Evolutionary conservation across 2,888 invertebrate genomes (phyloP), one percentile per base, ranked within the genome.

Genomic region (Nomada fabriciana): DNA sequence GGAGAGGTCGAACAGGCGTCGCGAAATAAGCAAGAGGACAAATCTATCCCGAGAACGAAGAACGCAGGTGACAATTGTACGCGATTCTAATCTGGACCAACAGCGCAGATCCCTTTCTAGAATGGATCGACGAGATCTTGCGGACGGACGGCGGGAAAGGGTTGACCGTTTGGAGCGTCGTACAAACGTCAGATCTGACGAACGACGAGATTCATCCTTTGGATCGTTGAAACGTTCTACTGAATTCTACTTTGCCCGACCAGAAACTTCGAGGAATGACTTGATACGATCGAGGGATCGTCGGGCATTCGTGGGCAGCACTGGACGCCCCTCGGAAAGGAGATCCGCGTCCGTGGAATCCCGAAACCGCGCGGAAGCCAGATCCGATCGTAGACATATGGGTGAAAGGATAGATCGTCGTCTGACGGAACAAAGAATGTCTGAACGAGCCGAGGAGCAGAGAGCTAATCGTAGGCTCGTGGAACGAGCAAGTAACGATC

Each of bases 101-200:
- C 61, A 67, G n/a, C 84, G 42, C 15, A 64, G 70, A 57, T 77
- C 69, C 18, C 7, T 74, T 2, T 69, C 13, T 5, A n/a, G 72
- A 43, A 25, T 52, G 18, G 61, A 60, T 13, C 59, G 61, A 29
- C 77, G 65, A 61, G 61, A 61, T 15, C 10, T 18, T 0, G 29
- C 25, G 0, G 43, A 60, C 2, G 69, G 60, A n/a, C 80, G 72
- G 20, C 68, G 63, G 13, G 76, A 71, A 59, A 69, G 72, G 7
- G 25, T 61, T n/a, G 23, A 4, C 42, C 61, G 68, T 9, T 77
- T 65, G 43, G 69, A 78, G 43, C 74, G 57, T n/a, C 63, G 57
- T 25, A 2, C 50, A 13, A 53, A 57, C 10, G 29, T 47, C 2
- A 68, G 61, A 50, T 36, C 53, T 0, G 50, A 36, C 20, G 63